Base-by-base conservation (phyloP, 1,140 invertebrate genomes). In the Drosophila oshimai region DNA sequence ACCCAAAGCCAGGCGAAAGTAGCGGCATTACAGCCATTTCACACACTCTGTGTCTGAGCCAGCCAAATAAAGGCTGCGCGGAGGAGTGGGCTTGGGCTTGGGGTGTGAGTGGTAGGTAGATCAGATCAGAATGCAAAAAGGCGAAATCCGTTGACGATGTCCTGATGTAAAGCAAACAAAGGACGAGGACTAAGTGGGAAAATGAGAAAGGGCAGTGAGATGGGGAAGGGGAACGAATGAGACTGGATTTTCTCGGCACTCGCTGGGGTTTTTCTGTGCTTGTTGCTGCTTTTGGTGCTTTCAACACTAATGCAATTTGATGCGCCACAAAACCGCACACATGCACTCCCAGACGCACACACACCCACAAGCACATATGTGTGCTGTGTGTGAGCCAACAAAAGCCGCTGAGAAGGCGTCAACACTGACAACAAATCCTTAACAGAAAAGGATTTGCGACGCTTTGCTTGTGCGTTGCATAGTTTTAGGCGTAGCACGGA, bases 291-390 rank as follows among this genome's bases (percentile, higher is more conserved):
- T 75, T 74, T 83, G 57, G 45, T 50, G 80, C 71, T 61, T 75
- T 86, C 58, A 75, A 45, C 81, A 76, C 75, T 80, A 86, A 86
- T 86, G 80, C 80, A 86, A 86, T 86, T 86, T 86, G 80, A 86
- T 80, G 81, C 81, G 31, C 26, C 71, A 61, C 79, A 72, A 80
- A 86, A 73, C 71, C 80, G 47, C 79, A 86, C 69, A 71, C 49
- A 75, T 44, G 47, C 54, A 67, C 39, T 53, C 12, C 18, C 18
- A 51, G 13, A 28, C 12, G 18, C 15, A 29, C 28, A 47, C 39
- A 45, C 33, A 26, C 26, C n/a, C 28, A 20, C 41, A 33, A 26
- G 53, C 18, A 17, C n/a, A 17, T 29, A 12, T 31, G 22, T 3
- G 46, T 15, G 34, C 24, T 36, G 36, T 60, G 26, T 49, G 41